Base-by-base conservation (phyloP, 2,888 invertebrate species). In the Callyntrura sp. region DNA sequence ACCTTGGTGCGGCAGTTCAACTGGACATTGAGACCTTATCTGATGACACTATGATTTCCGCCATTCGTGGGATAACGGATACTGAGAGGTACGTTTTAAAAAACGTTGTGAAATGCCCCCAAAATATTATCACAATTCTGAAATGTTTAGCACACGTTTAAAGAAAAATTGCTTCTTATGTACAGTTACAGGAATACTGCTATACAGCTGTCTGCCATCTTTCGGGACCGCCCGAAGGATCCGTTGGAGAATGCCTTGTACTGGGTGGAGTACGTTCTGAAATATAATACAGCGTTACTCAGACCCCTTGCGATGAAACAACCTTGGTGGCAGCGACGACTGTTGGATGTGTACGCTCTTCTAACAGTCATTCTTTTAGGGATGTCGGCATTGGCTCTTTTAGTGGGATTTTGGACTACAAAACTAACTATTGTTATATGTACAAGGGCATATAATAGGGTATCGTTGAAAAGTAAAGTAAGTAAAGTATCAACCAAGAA, bases 301-400 rank as follows among this genome's bases (percentile, higher is more conserved):
- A 90, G 76, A 65, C 90, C 92, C 11, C 20, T 90, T 8, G 78
- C 73, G 20, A 65, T 55, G 1, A 48, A 85, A 65, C 91, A 86
- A n/a, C 43, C 85, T 57, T 91, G 90, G 91, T 91, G 86, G 62
- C 25, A 91, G 43, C 45, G 90, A 0, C 20, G 91, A 12, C 68
- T 70, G 12, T 14, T 90, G 17, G 91, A 91, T 45, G 88, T 91
- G 8, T 65, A 65, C 28, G 28, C 28, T 28, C 1, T 65, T 4
- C 8, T 65, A 4, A 2, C 28, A 6, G 23, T 12, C 3, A 62
- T 23, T 57, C 57, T 57, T 8, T 57, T n/a, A n/a, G n/a, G n/a
- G n/a, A n/a, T n/a, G n/a, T n/a, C n/a, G n/a, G n/a, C n/a, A n/a
- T n/a, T n/a, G n/a, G n/a, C n/a, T n/a, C n/a, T n/a, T n/a, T n/a